phyloP scores from a whole-genome alignment of 2,888 invertebrate genomes.

The Xestia rhomboidea region DNA sequence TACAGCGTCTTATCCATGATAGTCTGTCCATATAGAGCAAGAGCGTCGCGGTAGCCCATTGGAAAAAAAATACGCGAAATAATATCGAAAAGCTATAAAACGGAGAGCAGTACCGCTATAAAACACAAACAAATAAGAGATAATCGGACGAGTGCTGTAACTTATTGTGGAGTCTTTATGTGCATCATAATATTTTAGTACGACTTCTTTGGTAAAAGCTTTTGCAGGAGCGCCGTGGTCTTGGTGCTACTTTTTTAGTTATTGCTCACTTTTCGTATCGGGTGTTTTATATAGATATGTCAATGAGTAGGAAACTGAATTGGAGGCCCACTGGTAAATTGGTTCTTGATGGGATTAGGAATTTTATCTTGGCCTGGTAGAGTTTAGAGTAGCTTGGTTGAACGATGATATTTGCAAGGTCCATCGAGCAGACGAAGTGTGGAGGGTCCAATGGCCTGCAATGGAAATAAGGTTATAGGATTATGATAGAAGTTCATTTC shows the following conservation, averaged over 20 bases:
- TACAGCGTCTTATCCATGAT: slow-evolving; percentile 72
- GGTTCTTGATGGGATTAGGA: slow-evolving; percentile 41
- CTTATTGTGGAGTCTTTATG: slow-evolving; percentile 88
- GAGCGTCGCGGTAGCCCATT: slow-evolving; percentile 76
- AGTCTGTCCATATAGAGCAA: slow-evolving; percentile 62
- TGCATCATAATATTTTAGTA: slow-evolving; percentile 88
- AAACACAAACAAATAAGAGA: slow-evolving; percentile 88
- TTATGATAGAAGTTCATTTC: neutral
- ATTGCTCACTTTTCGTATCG: slow-evolving; percentile 66
- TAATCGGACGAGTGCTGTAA: slow-evolving; percentile 87
- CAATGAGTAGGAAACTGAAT: slow-evolving; percentile 67
- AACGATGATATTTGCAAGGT: neutral
- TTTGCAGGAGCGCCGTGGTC: slow-evolving; percentile 71
- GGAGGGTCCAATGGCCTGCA: neutral
- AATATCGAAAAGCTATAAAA: slow-evolving; percentile 89
- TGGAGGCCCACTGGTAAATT: slow-evolving; percentile 39
- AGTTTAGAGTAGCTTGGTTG: neutral
- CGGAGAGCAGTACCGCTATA: slow-evolving; percentile 84
- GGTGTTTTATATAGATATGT: slow-evolving; percentile 64
- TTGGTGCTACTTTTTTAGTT: slow-evolving; percentile 65
- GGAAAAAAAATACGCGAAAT: slow-evolving; percentile 87
- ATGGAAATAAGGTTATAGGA: neutral
- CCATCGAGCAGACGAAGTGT: neutral
- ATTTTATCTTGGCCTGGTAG: slow-evolving; percentile 19
- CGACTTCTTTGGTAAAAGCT: slow-evolving; percentile 82